A percentile compares a stretch with the other conserved stretches of the same genome.
These are phyloP conservation scores for Botia almorhae DNA, from an alignment of 2,797 vertebrate species.

Conservation along the genomic window DNA sequence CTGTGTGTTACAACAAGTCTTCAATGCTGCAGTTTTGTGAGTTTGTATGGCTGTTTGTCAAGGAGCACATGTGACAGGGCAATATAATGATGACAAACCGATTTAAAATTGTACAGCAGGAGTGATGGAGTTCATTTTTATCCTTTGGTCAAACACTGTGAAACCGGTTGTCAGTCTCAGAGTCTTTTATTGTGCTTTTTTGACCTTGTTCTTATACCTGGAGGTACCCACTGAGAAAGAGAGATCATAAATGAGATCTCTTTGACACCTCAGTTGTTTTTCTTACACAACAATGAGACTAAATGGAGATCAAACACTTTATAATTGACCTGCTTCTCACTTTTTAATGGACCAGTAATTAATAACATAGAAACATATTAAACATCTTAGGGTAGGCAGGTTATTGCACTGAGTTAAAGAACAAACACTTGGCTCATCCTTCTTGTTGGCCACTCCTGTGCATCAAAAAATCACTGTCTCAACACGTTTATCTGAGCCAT, in stretches of 20 bases:
- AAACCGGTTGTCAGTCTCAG: neutral
- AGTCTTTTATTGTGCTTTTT: neutral
- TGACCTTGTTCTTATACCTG: neutral
- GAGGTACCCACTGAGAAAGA: neutral
- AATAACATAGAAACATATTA: neutral
- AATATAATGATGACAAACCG: neutral
- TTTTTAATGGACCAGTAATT: neutral
- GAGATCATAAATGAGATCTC: neutral
- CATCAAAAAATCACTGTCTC: constrained; percentile 28
- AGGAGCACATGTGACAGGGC: neutral
- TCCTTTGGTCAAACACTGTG: neutral
- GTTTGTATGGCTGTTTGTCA: neutral
- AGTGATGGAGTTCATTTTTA: neutral
- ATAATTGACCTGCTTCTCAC: neutral
- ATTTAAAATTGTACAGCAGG: neutral
- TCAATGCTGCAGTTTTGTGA: constrained; percentile 13
- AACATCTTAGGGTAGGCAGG: too few relatives aligned
- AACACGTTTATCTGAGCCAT: constrained; percentile 1
- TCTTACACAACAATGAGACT: neutral
- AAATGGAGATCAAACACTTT: neutral
- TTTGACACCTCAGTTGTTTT: neutral
- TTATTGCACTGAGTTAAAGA: neutral
- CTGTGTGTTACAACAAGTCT: neutral
- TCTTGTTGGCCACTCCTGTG: constrained; percentile 11
- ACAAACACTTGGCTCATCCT: constrained; percentile 6